Conservation (phyloP, 2,113 vertebrate genomes). For the Micronycteris hirsuta region DNA sequence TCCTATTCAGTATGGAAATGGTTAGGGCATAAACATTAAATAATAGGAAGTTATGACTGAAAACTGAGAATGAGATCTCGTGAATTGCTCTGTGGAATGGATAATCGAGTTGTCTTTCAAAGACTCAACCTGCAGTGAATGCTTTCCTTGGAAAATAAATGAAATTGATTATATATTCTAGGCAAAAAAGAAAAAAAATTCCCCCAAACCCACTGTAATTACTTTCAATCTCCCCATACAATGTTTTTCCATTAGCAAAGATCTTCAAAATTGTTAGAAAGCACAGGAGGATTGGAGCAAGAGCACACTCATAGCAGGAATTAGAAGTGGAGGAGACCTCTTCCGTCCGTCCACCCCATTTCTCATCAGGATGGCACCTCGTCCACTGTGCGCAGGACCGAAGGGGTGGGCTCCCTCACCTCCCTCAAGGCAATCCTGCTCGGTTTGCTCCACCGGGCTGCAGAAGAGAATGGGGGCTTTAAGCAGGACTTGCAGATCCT, state of each 20-base stretch:
- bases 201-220: conserved; percentile 5
- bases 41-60: conserved; percentile 62
- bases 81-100: conserved; percentile 57
- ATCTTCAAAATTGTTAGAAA: conserved; percentile 39
- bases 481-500: background rate
- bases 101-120: conserved; percentile 66
- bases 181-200: background rate
- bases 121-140: conserved; percentile 52
- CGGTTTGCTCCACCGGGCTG: background rate
- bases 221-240: conserved; percentile 59
- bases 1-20: conserved; percentile 56
- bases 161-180: conserved; percentile 55
- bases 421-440: background rate
- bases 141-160: conserved; percentile 68
- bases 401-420: background rate
- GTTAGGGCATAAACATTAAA: conserved; percentile 69
- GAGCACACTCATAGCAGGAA: background rate
- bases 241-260: conserved; percentile 25
- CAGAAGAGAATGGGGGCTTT: background rate
- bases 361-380: background rate
- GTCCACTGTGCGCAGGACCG: background rate
- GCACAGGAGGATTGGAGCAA: background rate
- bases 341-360: background rate
- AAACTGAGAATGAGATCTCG: conserved; percentile 52
- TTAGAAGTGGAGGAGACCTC: background rate